Evolutionary conservation across 2,888 invertebrate species (phyloP).

Genomic region (Calliscelio sp.): DNA sequence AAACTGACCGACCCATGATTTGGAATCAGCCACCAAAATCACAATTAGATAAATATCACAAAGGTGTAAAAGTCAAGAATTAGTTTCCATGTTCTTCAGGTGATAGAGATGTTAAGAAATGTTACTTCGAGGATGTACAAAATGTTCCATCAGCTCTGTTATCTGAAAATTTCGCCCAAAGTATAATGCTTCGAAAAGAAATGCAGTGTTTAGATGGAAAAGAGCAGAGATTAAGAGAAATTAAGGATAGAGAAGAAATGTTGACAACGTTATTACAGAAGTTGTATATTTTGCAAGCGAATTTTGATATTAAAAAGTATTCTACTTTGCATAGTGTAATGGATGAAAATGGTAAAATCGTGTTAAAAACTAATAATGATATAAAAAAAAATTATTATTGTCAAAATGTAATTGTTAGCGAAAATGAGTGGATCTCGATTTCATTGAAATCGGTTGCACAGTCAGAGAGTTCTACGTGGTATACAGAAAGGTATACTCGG

Average conservation of each 20-base stretch:
- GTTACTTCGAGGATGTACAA: neutral
- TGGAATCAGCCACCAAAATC: slow-evolving; percentile 23
- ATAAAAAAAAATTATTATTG: neutral
- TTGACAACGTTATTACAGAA: neutral
- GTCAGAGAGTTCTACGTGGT: slow-evolving; percentile 43
- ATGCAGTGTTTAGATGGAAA: neutral
- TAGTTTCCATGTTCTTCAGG: neutral
- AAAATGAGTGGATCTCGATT: slow-evolving; percentile 45
- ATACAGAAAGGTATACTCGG: slow-evolving; percentile 24
- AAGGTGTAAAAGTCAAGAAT: neutral
- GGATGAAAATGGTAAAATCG: neutral
- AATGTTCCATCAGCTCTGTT: neutral
- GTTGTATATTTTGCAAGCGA: neutral
- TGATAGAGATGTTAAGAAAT: neutral
- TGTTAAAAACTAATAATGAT: neutral
- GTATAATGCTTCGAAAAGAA: neutral
- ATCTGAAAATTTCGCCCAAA: neutral
- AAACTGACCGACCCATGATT: slow-evolving; percentile 25
- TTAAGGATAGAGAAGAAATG: neutral
- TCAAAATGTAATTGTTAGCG: slow-evolving; percentile 6
- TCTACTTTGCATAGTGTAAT: no score
- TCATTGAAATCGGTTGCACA: slow-evolving; percentile 5
- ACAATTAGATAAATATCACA: slow-evolving; percentile 16
- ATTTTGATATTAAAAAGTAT: slow-evolving; percentile 2
- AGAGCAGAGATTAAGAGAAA: neutral